A percentile compares a stretch with the other conserved stretches of the same genome.
Conservation (phyloP, 2,888 invertebrate genomes). For the Clusia tigrina region DNA sequence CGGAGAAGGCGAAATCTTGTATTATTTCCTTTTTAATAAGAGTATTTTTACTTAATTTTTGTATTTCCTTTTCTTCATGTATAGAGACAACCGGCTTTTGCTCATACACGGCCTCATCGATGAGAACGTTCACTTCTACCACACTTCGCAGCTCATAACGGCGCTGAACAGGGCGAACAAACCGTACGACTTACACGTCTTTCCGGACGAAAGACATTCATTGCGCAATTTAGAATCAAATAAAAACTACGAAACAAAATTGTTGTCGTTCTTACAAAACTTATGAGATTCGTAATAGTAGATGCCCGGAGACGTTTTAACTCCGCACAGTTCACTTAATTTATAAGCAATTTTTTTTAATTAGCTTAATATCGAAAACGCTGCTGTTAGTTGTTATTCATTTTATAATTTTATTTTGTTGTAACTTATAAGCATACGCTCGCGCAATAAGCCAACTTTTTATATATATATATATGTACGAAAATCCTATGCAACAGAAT, state of each 20-base stretch:
- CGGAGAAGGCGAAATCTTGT: too few relatives aligned
- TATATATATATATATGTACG: conserved; percentile 16
- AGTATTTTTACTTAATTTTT: neutral
- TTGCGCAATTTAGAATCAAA: conserved; percentile 91
- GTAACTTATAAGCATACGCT: conserved; percentile 21
- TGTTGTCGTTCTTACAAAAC: conserved; percentile 90
- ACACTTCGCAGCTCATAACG: conserved; percentile 90
- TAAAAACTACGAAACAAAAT: conserved; percentile 95
- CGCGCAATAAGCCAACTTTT: conserved; percentile 11
- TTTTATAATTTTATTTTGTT: conserved; percentile 23
- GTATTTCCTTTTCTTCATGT: neutral
- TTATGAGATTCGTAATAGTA: conserved; percentile 66
- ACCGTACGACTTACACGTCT: conserved; percentile 93
- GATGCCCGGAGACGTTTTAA: conserved; percentile 27
- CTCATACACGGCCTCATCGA: conserved; percentile 98
- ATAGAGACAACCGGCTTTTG: conserved; percentile 85
- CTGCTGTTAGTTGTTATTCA: conserved; percentile 30
- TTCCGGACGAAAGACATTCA: conserved; percentile 96
- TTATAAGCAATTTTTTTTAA: conserved; percentile 10
- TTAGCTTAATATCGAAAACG: conserved; percentile 21
- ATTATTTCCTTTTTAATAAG: neutral
- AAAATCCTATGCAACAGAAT: neutral
- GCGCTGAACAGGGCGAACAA: conserved; percentile 93
- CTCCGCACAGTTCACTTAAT: conserved; percentile 12
- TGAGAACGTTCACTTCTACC: conserved; percentile 98